Base-by-base conservation (phyloP, 2,888 invertebrate species). In the Ectobius pallidus region DNA sequence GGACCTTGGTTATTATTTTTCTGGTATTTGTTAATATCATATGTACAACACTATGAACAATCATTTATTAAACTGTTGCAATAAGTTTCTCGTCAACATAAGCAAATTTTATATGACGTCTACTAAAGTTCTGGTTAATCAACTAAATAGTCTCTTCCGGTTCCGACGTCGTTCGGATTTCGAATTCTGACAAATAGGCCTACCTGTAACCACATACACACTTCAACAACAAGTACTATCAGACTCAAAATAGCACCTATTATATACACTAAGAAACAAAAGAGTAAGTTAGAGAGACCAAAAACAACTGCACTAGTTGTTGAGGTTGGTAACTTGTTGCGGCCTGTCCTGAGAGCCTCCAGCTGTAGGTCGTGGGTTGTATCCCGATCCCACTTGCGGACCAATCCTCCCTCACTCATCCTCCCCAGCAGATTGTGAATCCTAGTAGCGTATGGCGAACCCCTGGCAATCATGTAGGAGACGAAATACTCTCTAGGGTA, bases 401-500 rank as follows among this genome's bases (percentile, higher is more conserved):
- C 25, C 4, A 58, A n/a, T 6, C 58, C 58, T 11, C 22, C 58
- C 7, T 18, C 20, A 1, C 14, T 22, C 58, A 58, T 27, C n/a
- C n/a, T 58, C 16, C 25, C 27, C 1, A 58, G 58, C 20, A 25
- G n/a, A n/a, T 30, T 58, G 30, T 58, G 25, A 22, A 58, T 27
- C 14, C 27, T 25, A 7, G 25, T 25, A 16, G 30, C 25, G 22
- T 58, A 58, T 16, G 58, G 58, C 7, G 58, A 58, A 6, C 16
- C 16, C 25, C n/a, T 58, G 11, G 58, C 22, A 27, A 58, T 25
- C 25, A 58, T 16, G 2, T 58, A 58, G 4, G 58, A 25, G n/a
- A 30, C 27, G 25, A 58, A 58, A 58, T 58, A 58, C 58, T 27
- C 58, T 27, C 58, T 25, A 22, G 58, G 58, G n/a, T 30, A 58